phyloP scores from a whole-genome alignment of 2,113 vertebrate species.

The Heloderma charlesbogerti region DNA sequence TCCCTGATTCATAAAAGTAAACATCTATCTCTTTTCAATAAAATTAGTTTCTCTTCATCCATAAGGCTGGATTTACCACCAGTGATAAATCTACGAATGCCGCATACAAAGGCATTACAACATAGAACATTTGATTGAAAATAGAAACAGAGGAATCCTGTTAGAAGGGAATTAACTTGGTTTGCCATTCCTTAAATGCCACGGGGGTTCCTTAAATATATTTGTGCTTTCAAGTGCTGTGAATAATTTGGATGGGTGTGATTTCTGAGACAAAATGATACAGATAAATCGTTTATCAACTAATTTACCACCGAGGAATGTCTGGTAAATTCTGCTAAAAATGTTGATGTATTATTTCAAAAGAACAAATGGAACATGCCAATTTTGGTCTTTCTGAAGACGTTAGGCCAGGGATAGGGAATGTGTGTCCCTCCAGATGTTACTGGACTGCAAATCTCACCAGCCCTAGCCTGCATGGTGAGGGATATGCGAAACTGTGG shows the following conservation, averaged over 20 bases:
- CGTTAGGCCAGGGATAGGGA: background rate
- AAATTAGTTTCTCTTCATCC: background rate
- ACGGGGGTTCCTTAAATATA: background rate
- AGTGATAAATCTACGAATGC: background rate
- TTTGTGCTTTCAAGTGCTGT: background rate
- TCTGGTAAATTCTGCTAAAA: background rate
- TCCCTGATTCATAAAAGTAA: background rate
- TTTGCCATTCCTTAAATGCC: background rate
- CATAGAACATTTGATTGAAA: background rate
- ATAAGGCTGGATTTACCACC: background rate
- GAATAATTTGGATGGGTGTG: background rate
- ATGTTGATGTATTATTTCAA: background rate
- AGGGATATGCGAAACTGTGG: too few species aligned
- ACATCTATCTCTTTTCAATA: background rate
- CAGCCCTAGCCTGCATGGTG: too few species aligned
- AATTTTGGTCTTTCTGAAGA: slow-evolving; percentile 26
- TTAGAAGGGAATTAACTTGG: background rate
- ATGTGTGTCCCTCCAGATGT: too few species aligned
- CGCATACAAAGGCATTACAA: background rate
- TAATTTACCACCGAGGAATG: slow-evolving; percentile 21
- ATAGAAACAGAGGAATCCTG: background rate
- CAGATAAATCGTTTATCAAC: slow-evolving; percentile 16
- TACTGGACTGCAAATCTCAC: too few species aligned
- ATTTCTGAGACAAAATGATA: background rate
- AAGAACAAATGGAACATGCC: slow-evolving; percentile 1